These are phyloP conservation scores for Petrophora chlorosata DNA, from an alignment of 2,888 invertebrate genomes.

Conservation along the genomic window DNA sequence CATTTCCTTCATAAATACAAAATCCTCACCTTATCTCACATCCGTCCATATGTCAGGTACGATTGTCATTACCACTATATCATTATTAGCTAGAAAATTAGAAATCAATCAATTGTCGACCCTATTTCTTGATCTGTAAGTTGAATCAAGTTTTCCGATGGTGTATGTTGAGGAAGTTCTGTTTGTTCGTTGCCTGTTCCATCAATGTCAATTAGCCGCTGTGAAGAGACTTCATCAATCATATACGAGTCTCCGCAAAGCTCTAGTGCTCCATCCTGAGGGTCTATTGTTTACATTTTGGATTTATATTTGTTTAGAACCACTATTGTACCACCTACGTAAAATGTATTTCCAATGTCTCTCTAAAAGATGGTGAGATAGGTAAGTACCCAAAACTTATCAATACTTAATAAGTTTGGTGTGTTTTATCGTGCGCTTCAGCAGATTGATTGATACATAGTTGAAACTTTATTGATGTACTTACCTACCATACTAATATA, in stretches of 20 bases:
- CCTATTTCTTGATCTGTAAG: slow-evolving; percentile 39
- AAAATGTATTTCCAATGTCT: background rate
- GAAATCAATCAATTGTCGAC: slow-evolving; percentile 39
- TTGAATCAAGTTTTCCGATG: slow-evolving; percentile 31
- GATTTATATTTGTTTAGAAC: slow-evolving; percentile 42
- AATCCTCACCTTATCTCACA: slow-evolving; percentile 55
- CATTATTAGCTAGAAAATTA: slow-evolving; percentile 1
- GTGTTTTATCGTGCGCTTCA: too few relatives aligned
- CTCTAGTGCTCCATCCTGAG: slow-evolving; percentile 57
- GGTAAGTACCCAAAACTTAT: too few relatives aligned
- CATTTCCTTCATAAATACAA: slow-evolving; percentile 50
- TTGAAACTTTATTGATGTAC: too few relatives aligned
- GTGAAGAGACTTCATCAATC: slow-evolving; percentile 79
- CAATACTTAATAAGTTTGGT: too few relatives aligned
- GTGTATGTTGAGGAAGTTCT: slow-evolving; percentile 45
- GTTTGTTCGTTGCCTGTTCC: slow-evolving; percentile 68
- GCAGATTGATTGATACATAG: too few relatives aligned
- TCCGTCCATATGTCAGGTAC: slow-evolving; percentile 54
- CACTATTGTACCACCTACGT: slow-evolving; percentile 5
- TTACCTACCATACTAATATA: too few relatives aligned
- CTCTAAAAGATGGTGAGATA: too few relatives aligned
- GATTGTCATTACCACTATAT: slow-evolving; percentile 37
- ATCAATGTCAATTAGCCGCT: slow-evolving; percentile 82
- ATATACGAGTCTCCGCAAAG: slow-evolving; percentile 58
- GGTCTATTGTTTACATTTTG: slow-evolving; percentile 67